A percentile compares a stretch with the other conserved stretches of the same genome.
phyloP scores from a whole-genome alignment of 2,888 invertebrate species.

The Machimus rusticus region DNA sequence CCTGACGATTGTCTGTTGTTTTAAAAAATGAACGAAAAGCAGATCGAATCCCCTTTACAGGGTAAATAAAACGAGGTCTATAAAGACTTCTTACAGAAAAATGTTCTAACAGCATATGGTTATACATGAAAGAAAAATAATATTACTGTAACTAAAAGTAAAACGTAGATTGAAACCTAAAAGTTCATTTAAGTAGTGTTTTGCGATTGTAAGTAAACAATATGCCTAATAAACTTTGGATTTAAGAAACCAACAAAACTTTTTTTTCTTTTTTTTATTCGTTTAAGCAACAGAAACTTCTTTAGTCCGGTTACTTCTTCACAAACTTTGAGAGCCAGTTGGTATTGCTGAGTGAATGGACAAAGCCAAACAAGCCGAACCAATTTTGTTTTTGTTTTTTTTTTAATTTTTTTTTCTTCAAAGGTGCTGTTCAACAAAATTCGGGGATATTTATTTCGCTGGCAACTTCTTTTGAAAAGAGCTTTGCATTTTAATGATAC shows the following conservation, averaged over 20 bases:
- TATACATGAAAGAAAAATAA: neutral
- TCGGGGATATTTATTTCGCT: neutral
- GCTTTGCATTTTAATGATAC: neutral
- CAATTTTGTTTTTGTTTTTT: neutral
- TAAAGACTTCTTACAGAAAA: neutral
- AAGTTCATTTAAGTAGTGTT: neutral
- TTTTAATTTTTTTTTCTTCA: neutral
- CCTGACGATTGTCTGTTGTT: neutral
- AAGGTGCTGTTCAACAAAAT: neutral
- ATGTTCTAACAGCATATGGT: neutral
- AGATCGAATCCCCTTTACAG: neutral
- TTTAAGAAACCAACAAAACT: neutral
- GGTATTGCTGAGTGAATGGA: neutral
- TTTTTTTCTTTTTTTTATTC: neutral
- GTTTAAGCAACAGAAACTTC: neutral
- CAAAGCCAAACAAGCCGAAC: neutral
- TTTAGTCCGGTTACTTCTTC: neutral
- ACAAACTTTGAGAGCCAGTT: neutral
- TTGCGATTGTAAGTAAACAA: neutral
- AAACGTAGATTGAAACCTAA: neutral
- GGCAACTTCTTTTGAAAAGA: neutral
- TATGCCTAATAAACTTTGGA: neutral
- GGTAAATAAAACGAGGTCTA: neutral
- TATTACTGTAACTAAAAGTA: neutral
- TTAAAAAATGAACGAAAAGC: neutral